Conservation (phyloP, 2,113 vertebrate genomes). For the Macaca mulatta region DNA sequence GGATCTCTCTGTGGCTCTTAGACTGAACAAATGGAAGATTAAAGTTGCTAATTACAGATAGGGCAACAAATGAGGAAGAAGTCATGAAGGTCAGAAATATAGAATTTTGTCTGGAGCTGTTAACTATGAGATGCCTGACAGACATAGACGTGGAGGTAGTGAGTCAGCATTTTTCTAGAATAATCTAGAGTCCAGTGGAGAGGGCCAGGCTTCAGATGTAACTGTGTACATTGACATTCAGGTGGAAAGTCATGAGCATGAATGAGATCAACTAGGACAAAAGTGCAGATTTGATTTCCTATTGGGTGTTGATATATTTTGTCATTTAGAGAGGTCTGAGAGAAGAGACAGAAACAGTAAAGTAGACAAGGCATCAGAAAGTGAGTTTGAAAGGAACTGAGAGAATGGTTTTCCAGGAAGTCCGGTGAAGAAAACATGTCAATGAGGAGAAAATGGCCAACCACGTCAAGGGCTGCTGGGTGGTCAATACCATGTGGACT, state of each 20-base stretch:
- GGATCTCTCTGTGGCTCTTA: background rate
- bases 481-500: background rate
- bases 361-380: background rate
- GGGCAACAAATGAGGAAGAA: too few relatives aligned
- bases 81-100: background rate
- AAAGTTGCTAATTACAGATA: background rate
- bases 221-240: background rate
- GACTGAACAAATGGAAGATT: background rate
- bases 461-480: background rate
- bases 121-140: background rate
- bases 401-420: background rate
- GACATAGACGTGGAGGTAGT: too few relatives aligned
- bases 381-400: background rate
- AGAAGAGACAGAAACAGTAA: background rate
- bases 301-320: background rate
- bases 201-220: background rate
- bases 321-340: background rate
- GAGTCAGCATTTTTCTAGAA: background rate
- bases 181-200: background rate
- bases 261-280: background rate
- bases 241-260: background rate
- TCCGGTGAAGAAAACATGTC: background rate
- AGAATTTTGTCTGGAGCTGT: background rate
- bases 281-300: accelerated
- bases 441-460: background rate